Evolutionary conservation across 2,797 vertebrate species (phyloP), one percentile per base, ranked within the genome.

Genomic region (Myotis planiceps): DNA sequence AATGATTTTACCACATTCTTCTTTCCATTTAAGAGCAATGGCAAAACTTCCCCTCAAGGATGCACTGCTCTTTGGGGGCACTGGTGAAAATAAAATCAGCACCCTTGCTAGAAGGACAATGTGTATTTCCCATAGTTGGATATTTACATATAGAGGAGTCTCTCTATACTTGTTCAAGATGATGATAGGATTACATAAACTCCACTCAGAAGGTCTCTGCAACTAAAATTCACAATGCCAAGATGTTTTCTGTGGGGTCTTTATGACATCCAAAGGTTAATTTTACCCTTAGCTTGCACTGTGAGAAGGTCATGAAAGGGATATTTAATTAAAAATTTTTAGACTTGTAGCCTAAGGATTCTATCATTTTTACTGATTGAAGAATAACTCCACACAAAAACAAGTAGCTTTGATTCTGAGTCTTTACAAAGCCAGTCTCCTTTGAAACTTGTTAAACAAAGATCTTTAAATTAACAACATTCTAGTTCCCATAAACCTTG

Each of bases 381-480:
- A 74, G 9, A 51, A 80, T 63, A 85, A 85, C 18, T 89, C 66
- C 25, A 94, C 5, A 85, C 55, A 71, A 90, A 84, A 90, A 49
- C 2, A 51, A 72, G 81, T 80, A 76, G 60, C 25, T 95, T 88
- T 83, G 29, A 90, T 58, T 86, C 3, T 81, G 14, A 94, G 68
- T 90, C 78, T 68, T 84, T 92, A 79, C 18, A 92, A 88, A 88
- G 21, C 63, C 5, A 65, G 55, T 93, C 42, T 88, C 39, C 53
- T 87, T 78, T 88, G 42, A 84, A 96, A 89, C 12, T 75, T 42
- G 68, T 89, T 83, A 86, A 68, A 91, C 34, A 90, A 86, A 76
- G 23, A 60, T 25, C 49, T 90, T 65, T 96, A 89, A 92, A 85
- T 79, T 74, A 87, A 86, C 37, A 79, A 60, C 69, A 75, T 15